Evolutionary conservation across 2,797 vertebrate species (phyloP).

Genomic region (Cetoscarus ocellatus): DNA sequence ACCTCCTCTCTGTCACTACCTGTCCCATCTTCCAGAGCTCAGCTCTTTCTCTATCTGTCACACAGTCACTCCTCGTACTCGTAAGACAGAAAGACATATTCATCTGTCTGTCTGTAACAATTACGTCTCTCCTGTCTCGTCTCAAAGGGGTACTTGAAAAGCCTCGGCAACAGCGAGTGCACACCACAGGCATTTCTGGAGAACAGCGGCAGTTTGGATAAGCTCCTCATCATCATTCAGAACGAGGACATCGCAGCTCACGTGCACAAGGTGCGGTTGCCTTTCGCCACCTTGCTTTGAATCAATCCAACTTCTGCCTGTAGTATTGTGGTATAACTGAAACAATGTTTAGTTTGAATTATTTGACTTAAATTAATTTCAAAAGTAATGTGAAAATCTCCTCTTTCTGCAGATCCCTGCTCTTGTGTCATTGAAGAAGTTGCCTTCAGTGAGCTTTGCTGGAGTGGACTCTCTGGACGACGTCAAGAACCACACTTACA

Average conservation of each 20-base stretch:
- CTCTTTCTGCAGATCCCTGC: slow-evolving; percentile 89
- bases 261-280: slow-evolving; percentile 92
- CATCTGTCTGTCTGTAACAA: slow-evolving; percentile 55
- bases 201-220: slow-evolving; percentile 90
- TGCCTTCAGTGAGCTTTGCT: slow-evolving; percentile 95
- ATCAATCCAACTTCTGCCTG: neutral
- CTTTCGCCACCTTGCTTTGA: neutral
- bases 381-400: neutral
- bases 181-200: slow-evolving; percentile 93
- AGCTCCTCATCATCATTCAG: slow-evolving; percentile 97
- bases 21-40: slow-evolving; percentile 25
- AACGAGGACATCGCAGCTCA: slow-evolving; percentile 96
- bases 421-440: slow-evolving; percentile 93
- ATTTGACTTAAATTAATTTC: neutral
- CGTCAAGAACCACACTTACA: slow-evolving; percentile 97
- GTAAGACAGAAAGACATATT: slow-evolving; percentile 30
- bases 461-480: slow-evolving; percentile 97
- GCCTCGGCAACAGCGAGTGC: slow-evolving; percentile 95
- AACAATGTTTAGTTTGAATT: neutral
- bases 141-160: slow-evolving; percentile 88
- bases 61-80: slow-evolving; percentile 28
- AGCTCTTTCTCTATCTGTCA: slow-evolving; percentile 20
- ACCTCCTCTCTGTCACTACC: slow-evolving; percentile 17
- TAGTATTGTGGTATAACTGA: neutral
- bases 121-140: slow-evolving; percentile 46